Evolutionary conservation across 53 echinoderm and acorn worm genomes (phyloP), one percentile per base, ranked within the genome.

Genomic region (Echinometra lucunter): DNA sequence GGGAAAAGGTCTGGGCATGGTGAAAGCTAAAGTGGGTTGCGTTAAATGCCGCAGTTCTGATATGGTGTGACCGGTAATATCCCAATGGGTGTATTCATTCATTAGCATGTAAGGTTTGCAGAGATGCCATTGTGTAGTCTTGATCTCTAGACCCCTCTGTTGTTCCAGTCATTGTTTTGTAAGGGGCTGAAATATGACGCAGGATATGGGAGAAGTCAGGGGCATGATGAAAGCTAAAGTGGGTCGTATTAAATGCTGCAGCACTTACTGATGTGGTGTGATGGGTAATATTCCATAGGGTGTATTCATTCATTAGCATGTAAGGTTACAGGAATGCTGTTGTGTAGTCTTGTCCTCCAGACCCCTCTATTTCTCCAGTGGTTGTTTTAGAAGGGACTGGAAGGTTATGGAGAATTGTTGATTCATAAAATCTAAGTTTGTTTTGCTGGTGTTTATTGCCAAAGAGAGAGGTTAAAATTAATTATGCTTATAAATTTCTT

Each of bases 251-350:
- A 75, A 78, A 58, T 75, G 37, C 55, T 3, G 80, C 78, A 55
- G 17, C n/a, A n/a, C n/a, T n/a, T 57, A 27, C 55, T 72, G 55
- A 75, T 75, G 19, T 47, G 55, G 60, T 74, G 58, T 47, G 58
- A 58, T 56, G 21, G 80, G 47, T 78, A 74, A 78, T 75, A 49
- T 35, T 57, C 57, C 57, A 78, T 16, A 78, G 92, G 49, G 75
- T 74, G 57, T 53, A 92, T 92, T 74, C 80, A 92, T 78, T 92
- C 92, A 92, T 92, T 92, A 92, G 78, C 92, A 92, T 92, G 78
- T 28, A 78, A 32, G 78, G 78, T 69, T 45, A 74, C 44, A 70
- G 92, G 47, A 28, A 92, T 69, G 69, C 16, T 0, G 28, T 25
- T 37, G 35, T n/a, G n/a, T n/a, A 89, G 89, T 89, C 89, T 89